These are phyloP conservation scores for Limonius californicus DNA, from an alignment of 1,140 invertebrate genomes.

Conservation along the genomic window DNA sequence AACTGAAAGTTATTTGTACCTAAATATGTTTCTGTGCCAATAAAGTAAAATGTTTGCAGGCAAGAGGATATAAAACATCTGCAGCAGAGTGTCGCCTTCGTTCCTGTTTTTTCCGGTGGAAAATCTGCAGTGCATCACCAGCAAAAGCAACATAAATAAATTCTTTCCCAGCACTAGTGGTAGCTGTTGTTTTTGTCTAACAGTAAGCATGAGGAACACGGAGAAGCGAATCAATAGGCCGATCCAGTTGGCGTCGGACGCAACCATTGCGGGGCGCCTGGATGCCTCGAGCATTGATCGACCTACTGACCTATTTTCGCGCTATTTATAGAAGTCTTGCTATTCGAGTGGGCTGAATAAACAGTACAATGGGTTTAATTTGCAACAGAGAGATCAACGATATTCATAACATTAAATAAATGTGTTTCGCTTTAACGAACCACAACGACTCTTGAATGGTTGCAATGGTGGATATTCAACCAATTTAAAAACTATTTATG, in stretches of 20 bases:
- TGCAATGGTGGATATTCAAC: too few relatives aligned
- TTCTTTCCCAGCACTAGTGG: not conserved
- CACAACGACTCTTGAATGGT: too few relatives aligned
- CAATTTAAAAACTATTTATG: too few relatives aligned
- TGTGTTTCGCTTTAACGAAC: too few relatives aligned
- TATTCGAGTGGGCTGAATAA: slow-evolving; percentile 13
- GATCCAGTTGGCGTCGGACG: slow-evolving; percentile 36
- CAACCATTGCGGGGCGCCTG: slow-evolving; percentile 35
- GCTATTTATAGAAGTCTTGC: slow-evolving; percentile 31
- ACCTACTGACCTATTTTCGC: slow-evolving; percentile 36
- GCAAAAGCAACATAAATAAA: not conserved
- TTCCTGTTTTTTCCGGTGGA: not conserved
- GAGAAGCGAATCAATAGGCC: slow-evolving; percentile 33
- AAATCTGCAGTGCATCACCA: not conserved
- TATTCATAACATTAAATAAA: too few relatives aligned
- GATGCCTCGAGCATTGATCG: slow-evolving; percentile 38
- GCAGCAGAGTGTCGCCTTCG: too few relatives aligned
- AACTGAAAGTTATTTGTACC: too few relatives aligned
- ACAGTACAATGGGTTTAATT: not conserved
- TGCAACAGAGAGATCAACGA: not conserved
- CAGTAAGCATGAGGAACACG: not conserved
- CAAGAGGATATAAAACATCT: too few relatives aligned
- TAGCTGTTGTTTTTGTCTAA: not conserved
- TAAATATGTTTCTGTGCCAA: too few relatives aligned
- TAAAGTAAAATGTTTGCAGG: too few relatives aligned